These are phyloP conservation scores for Drosophila peninsularis DNA, from an alignment of 2,888 invertebrate species.

Conservation along the genomic window DNA sequence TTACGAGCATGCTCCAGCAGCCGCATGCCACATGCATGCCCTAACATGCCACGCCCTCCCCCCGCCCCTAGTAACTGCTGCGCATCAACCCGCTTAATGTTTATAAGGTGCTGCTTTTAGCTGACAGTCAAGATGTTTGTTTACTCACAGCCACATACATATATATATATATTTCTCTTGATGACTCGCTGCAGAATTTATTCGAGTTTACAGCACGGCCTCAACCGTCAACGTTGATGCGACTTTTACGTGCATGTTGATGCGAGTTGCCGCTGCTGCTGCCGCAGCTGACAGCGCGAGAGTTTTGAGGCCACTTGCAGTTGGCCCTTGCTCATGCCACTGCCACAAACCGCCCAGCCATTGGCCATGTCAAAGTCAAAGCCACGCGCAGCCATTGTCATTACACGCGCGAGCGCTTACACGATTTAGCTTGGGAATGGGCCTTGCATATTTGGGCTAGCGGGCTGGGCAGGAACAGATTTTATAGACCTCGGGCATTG, in stretches of 20 bases:
- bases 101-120: slow-evolving; percentile 80
- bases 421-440: slow-evolving; percentile 39
- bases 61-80: background rate
- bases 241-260: slow-evolving; percentile 73
- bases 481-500: background rate
- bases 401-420: slow-evolving; percentile 79
- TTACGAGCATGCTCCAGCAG: slow-evolving; percentile 46
- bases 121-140: slow-evolving; percentile 66
- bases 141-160: slow-evolving; percentile 17
- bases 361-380: slow-evolving; percentile 75
- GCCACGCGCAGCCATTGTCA: slow-evolving; percentile 71
- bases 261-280: slow-evolving; percentile 31
- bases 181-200: slow-evolving; percentile 57
- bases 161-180: slow-evolving; percentile 63
- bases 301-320: slow-evolving; percentile 32
- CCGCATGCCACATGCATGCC: slow-evolving; percentile 43
- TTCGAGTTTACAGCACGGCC: slow-evolving; percentile 61
- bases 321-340: background rate
- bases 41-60: background rate
- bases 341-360: slow-evolving; percentile 29
- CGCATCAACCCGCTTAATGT: slow-evolving; percentile 62
- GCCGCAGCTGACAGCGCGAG: slow-evolving; percentile 33
- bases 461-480: background rate
- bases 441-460: background rate
- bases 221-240: slow-evolving; percentile 50